These are phyloP conservation scores for Myotis findleyi DNA, from an alignment of 2,797 vertebrate species.

Conservation along the genomic window DNA sequence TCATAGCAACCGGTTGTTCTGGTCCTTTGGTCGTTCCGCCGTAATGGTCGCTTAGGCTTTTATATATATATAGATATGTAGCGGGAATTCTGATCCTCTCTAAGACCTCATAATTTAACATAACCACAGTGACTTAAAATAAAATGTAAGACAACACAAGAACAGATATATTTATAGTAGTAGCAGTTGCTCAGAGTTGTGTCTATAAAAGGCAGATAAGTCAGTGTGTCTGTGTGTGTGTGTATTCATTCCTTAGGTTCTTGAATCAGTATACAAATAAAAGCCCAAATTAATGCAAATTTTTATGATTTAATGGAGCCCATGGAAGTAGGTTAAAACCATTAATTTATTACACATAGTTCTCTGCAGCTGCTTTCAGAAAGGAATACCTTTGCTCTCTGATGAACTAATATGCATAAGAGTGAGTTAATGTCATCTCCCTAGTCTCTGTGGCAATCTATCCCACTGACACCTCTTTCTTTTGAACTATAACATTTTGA, in stretches of 20 bases:
- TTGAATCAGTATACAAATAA: conserved; percentile 6
- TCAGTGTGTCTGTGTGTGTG: background rate
- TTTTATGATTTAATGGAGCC: conserved; percentile 23
- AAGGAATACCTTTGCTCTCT: conserved; percentile 33
- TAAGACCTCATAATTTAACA: background rate
- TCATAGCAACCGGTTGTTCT: too few relatives aligned
- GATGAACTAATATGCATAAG: conserved; percentile 39
- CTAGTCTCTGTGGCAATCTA: conserved; percentile 13
- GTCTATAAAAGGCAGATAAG: background rate
- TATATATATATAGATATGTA: background rate
- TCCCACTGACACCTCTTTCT: conserved; percentile 56
- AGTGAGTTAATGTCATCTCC: conserved; percentile 59
- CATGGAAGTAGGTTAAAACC: background rate
- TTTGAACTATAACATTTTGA: conserved; percentile 57
- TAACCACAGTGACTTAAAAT: background rate
- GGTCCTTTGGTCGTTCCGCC: fast-evolving
- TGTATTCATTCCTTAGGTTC: background rate
- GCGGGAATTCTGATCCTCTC: background rate
- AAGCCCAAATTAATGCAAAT: conserved; percentile 5
- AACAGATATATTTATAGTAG: background rate
- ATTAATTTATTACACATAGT: conserved; percentile 20
- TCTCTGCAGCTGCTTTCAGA: conserved; percentile 3
- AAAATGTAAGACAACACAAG: background rate
- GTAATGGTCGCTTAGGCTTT: too few relatives aligned
- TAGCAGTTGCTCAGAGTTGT: background rate